Base-by-base conservation (phyloP, 2,797 vertebrate species). In the Lagocephalus sceleratus region DNA sequence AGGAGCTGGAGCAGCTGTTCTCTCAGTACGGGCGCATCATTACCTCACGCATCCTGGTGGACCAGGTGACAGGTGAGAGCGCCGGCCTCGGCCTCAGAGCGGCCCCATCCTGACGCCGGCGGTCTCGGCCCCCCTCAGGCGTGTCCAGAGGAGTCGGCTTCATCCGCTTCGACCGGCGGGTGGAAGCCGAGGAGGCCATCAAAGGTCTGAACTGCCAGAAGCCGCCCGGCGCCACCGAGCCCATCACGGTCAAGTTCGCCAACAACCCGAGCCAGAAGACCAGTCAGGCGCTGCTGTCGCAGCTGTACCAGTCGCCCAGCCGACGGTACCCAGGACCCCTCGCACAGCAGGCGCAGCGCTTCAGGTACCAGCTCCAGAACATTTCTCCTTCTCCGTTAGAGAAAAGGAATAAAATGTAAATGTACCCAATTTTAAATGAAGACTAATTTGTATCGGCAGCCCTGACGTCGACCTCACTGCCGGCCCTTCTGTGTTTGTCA, bases 191-290 rank as follows among this genome's bases (percentile, higher is more conserved):
- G 88, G 97, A 98, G 90, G 97, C 97, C 75, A 99, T 99, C 81
- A 99, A 98, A 81, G 96, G 96, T 53, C 91, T 98, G 71, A 98
- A 99, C 66, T 95, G 97, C 63, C 96, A 99, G 90, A 99, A 99
- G 85, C 97, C 96, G 26, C 93, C 96, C 3, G 89, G 92, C 66
- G 94, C 94, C 84, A 92, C 95, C 2, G 97, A 98, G 76, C 96
- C 97, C 49, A 98, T 98, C 74, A 98, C 97, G 35, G 97, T 99
- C 73, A 99, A 99, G 90, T 98, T 99, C 83, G 97, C 97, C 53
- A 99, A 99, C 88, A 99, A 97, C 87, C 97, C 97, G 79, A 99
- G 97, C 89, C 97, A 98, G 94, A 99, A 99, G 92, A 94, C 89
- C 57, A 99, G 91, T 86, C 97, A 99, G 91, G 95, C 97, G 11